These are phyloP conservation scores for Portunus trituberculatus DNA, from an alignment of 1,140 invertebrate species.

Conservation along the genomic window DNA sequence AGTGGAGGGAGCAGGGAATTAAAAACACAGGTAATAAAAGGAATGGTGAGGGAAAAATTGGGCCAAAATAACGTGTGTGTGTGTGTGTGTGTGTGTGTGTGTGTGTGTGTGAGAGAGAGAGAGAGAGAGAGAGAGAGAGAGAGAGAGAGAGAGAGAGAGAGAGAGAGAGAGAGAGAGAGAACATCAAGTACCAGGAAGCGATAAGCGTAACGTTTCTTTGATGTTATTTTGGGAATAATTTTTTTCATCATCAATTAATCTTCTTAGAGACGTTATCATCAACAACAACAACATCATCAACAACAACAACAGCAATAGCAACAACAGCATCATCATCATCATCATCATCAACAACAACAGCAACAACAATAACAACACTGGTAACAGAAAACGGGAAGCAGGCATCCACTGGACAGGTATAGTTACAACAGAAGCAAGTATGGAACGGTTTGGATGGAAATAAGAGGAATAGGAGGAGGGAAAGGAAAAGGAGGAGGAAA, in stretches of 20 bases:
- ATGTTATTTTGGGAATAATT: not conserved
- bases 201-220: not conserved
- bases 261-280: not conserved
- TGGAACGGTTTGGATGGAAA: not conserved
- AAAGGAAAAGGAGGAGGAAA: not conserved
- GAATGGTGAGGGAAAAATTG: not conserved
- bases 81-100: not conserved
- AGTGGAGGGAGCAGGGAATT: not conserved
- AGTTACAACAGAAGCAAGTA: not conserved
- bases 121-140: conserved; percentile 25
- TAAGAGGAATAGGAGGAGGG: not conserved
- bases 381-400: not conserved
- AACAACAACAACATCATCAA: too few species aligned
- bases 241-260: not conserved
- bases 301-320: too few species aligned
- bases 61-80: not conserved
- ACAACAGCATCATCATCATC: too few species aligned
- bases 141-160: conserved; percentile 1
- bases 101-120: conserved; percentile 13
- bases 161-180: conserved; percentile 24
- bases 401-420: not conserved
- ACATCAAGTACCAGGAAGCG: too few species aligned
- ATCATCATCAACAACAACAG: too few species aligned
- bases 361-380: too few species aligned
- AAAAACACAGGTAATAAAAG: not conserved